phyloP scores from a whole-genome alignment of 2,888 invertebrate species.

The Cylindroiulus punctatus region DNA sequence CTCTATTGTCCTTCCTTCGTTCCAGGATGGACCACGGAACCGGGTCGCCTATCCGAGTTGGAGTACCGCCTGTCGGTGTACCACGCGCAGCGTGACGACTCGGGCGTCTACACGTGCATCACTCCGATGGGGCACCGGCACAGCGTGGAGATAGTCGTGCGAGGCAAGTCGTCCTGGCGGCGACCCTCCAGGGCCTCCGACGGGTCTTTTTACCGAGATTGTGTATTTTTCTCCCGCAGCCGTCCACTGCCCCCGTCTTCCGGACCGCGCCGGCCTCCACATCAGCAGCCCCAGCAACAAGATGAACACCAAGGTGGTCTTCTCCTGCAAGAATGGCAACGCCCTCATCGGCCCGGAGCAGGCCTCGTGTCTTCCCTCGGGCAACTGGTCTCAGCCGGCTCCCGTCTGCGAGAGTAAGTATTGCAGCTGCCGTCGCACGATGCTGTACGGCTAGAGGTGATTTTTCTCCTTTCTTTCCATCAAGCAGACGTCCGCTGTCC shows the following conservation, averaged over 20 bases:
- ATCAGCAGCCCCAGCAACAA: conserved; percentile 78
- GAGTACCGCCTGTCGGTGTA: conserved; percentile 85
- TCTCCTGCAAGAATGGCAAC: conserved; percentile 83
- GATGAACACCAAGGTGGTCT: conserved; percentile 78
- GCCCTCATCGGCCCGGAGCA: conserved; percentile 80
- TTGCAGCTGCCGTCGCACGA: conserved; percentile 54
- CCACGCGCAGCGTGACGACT: conserved; percentile 83
- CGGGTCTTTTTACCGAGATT: too few relatives aligned
- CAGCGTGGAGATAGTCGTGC: conserved; percentile 81
- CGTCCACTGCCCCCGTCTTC: conserved; percentile 81
- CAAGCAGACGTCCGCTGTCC: conserved; percentile 80
- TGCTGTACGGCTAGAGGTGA: neutral
- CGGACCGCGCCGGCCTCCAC: conserved; percentile 77
- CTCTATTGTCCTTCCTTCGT: too few relatives aligned
- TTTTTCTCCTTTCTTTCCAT: conserved; percentile 24
- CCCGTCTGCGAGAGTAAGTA: conserved; percentile 73
- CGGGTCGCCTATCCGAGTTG: conserved; percentile 79
- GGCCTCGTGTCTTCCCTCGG: conserved; percentile 81
- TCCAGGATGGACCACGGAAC: conserved; percentile 79
- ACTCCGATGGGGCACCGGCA: conserved; percentile 84
- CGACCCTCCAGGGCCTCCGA: too few relatives aligned
- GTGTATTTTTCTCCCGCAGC: conserved; percentile 68
- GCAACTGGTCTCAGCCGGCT: conserved; percentile 85
- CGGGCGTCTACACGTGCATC: conserved; percentile 84
- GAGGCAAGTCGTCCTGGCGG: too few relatives aligned